These are phyloP conservation scores for Recurvirostra avosetta DNA, from an alignment of 2,113 vertebrate species.

Conservation along the genomic window DNA sequence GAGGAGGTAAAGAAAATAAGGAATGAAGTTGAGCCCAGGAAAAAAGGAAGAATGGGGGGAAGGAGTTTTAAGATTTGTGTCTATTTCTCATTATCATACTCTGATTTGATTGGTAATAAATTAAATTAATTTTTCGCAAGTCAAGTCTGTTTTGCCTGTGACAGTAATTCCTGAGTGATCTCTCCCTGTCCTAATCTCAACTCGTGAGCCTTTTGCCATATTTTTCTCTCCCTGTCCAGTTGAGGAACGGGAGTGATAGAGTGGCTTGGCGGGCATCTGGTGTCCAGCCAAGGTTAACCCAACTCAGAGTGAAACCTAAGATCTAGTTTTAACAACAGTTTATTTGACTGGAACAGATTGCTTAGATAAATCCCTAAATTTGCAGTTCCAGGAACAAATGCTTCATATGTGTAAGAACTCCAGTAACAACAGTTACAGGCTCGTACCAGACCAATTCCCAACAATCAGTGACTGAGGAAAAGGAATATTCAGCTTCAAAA, in stretches of 20 bases:
- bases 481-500: background rate
- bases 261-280: background rate
- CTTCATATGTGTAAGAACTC: background rate
- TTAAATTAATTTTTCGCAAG: background rate
- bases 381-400: background rate
- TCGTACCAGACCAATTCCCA: background rate
- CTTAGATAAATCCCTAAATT: background rate
- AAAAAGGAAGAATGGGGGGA: fast-evolving
- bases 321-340: background rate
- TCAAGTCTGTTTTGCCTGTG: background rate
- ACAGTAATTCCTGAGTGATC: background rate
- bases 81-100: background rate
- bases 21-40: background rate
- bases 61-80: background rate
- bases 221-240: background rate
- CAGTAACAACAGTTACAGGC: background rate
- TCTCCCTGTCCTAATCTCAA: background rate
- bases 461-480: background rate
- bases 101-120: background rate
- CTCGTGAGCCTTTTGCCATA: fast-evolving
- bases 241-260: background rate
- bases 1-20: background rate
- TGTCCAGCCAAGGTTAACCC: background rate
- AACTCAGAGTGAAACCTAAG: background rate
- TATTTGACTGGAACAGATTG: background rate